Evolutionary conservation across 1,140 invertebrate genomes (phyloP), one percentile per base, ranked within the genome.

Genomic region (Brachionus koreanus): DNA sequence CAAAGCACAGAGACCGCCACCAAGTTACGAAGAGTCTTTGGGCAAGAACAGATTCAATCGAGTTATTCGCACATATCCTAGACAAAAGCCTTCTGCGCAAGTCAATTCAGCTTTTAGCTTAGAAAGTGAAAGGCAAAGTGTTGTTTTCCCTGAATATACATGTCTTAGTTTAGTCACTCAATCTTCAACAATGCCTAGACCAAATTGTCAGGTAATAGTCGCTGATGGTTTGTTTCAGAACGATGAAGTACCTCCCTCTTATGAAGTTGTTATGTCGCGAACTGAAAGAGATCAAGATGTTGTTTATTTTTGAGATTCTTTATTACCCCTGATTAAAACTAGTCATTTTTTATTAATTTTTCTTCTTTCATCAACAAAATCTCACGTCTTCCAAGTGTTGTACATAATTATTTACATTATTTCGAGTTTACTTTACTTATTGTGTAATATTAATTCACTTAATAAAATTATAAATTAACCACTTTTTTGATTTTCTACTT

Each of bases 61-160:
- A 74, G 42, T 74, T 29, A 33, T 74, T 9, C n/a, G 42, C 19
- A 74, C 69, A 12, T 74, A 74, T 46, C 69, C 69, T 12, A 74
- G 69, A 74, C 10, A 39, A 16, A 74, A 74, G 13, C 35, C 7
- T 0, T 13, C 6, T 0, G 16, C 23, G 3, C 37, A 46, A 5
- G 42, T 29, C 1, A 74, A 74, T 33, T 2, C 69, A 16, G 37
- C 42, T 12, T 46, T 46, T 33, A 33, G 39, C 25, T 4, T 46
- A 23, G 69, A 49, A 0, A 43, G 5, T 23, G 69, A 74, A 46
- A 74, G 42, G 23, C 19, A 23, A 1, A 46, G 39, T 74, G 42
- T 46, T 46, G 23, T 74, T 49, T 74, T 74, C 25, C 69, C 69
- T 13, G 16, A 43, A 7, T 74, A 74, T 25, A 49, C 39, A 25